A percentile compares a stretch with the other conserved stretches of the same genome.
phyloP scores from a whole-genome alignment of 1,140 invertebrate species.

The Eueides isabella region DNA sequence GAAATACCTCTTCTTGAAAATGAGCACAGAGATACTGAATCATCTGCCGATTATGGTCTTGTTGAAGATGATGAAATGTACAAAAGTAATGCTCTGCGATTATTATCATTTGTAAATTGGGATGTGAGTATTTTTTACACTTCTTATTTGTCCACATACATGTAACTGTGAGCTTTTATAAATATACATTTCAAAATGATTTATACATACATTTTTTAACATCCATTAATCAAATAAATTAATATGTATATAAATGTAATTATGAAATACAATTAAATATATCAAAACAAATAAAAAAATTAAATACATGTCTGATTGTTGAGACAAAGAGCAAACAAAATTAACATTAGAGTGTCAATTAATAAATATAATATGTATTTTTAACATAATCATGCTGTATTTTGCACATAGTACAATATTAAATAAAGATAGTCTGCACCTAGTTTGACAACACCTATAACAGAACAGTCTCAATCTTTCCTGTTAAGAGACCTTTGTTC shows the following conservation, averaged over 20 bases:
- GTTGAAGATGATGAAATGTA: constrained; percentile 78
- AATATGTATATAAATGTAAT: too few relatives aligned
- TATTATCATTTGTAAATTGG: constrained; percentile 86
- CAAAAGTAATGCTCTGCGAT: constrained; percentile 79
- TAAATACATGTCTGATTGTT: background rate
- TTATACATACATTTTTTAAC: too few relatives aligned
- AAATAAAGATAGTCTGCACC: too few relatives aligned
- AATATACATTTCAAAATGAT: too few relatives aligned
- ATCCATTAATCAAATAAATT: too few relatives aligned
- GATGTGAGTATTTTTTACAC: constrained; percentile 76
- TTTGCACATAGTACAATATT: too few relatives aligned
- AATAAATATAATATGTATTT: background rate
- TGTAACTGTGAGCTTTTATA: too few relatives aligned
- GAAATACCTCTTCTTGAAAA: constrained; percentile 28
- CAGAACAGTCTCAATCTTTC: too few relatives aligned
- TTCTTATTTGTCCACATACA: background rate
- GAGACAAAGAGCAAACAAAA: background rate
- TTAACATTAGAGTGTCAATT: background rate
- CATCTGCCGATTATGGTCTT: constrained; percentile 50
- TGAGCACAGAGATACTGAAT: constrained; percentile 23
- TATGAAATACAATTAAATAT: too few relatives aligned
- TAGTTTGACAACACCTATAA: too few relatives aligned
- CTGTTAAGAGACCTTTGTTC: too few relatives aligned
- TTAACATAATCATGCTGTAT: background rate
- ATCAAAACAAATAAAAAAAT: too few relatives aligned